Evolutionary conservation across 53 echinoderm and acorn worm species (phyloP), one percentile per base, ranked within the genome.

Genomic region (Echinometra lucunter): DNA sequence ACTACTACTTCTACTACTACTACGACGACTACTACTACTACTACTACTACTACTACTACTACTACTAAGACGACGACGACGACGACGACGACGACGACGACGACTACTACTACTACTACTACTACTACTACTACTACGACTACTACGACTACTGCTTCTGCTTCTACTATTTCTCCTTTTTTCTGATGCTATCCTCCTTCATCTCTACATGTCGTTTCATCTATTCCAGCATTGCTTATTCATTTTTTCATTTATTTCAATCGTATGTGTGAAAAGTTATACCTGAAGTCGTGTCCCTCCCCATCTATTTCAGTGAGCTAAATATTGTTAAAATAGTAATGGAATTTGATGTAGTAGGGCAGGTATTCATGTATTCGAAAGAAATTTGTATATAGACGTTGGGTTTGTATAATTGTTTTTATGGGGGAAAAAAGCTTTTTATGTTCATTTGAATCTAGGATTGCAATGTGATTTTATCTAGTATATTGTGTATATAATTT

Each of bases 401-500:
- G 8, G 53, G 53, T 53, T 53, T 13, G 23, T 63, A 63, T 78
- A 21, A 0, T 17, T 78, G 19, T 78, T 4, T 78, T 78, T 4
- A 78, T 78, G 19, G 4, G 4, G 40, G 17, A 40, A 23, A 78
- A 78, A 42, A 42, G 38, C 9, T 78, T 40, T 42, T 21, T 78
- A 78, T 18, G 21, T 72, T 72, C 72, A 35, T 72, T 3, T 67
- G 7, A 30, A 67, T 30, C 30, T 6, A 37, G 37, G 74, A 11
- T 5, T 15, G 37, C 40, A 78, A 78, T 42, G 18, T 85, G 45
- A 85, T 45, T 85, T 85, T 15, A 85, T 49, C 13, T 49, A n/a
- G 49, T 16, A 27, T 47, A 47, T 45, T n/a, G 38, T 85, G 85
- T 85, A 85, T 85, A 85, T 85, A 85, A 49, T 81, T 85, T 85